Evolutionary conservation across 2,888 invertebrate genomes (phyloP), one percentile per base, ranked within the genome.

Genomic region (Eupelmus urozonus): DNA sequence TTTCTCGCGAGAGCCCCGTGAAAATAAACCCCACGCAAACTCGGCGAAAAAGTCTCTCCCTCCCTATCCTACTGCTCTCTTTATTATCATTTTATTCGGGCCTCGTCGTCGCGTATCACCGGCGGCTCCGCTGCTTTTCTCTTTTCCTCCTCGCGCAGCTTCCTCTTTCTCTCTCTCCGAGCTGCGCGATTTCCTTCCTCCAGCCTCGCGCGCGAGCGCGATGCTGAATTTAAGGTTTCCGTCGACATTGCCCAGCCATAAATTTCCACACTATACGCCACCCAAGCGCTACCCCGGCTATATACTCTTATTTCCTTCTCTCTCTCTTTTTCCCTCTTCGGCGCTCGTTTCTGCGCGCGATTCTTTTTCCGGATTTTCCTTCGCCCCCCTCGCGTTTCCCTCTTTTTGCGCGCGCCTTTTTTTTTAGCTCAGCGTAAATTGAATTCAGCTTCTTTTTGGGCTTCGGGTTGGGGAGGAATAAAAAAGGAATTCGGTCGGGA

Each of bases 81-180:
- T 88, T 88, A 88, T 89, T 88, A 88, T 88, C 85, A 88, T 88
- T 88, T 88, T 88, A 88, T 88, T 88, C 88, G 87, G 84, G 53
- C 55, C 27, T 42, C 27, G 13, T 7, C 9, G 45, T 20, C 59
- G 51, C 53, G 45, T n/a, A n/a, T n/a, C n/a, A n/a, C n/a, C n/a
- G 25, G 25, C 2, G 29, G 55, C 71, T 25, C 55, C 55, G 55
- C 65, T 45, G 27, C 66, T 74, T 63, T 53, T 72, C 53, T 59
- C 53, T 40, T 53, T 74, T 45, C 66, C 42, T 62, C 27, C 34
- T 57, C 57, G 45, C 40, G 69, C 59, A 60, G 73, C 51, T 65
- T 70, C 34, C 34, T 34, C 34, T 34, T 34, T 25, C 18, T 62
- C 23, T 3, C 34, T 42, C 29, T 9, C 20, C 66, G 69, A 9